Evolutionary conservation across 2,888 invertebrate genomes (phyloP).

Genomic region (Antitype chi): DNA sequence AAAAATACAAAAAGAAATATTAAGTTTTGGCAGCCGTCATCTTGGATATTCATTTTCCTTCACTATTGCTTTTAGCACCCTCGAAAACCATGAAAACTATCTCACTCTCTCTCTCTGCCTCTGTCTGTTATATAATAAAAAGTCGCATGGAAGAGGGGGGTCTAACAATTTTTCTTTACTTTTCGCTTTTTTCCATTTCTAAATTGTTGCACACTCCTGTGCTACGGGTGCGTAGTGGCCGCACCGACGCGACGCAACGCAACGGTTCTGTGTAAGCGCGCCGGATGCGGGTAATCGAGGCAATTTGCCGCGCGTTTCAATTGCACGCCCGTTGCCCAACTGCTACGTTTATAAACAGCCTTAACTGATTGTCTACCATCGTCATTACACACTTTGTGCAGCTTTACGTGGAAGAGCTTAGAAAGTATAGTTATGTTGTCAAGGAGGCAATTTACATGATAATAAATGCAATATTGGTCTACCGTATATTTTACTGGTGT

Average conservation of each 20-base stretch:
- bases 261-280: slow-evolving; percentile 77
- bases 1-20: too few relatives aligned
- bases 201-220: slow-evolving; percentile 52
- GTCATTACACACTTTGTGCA: slow-evolving; percentile 35
- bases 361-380: slow-evolving; percentile 38
- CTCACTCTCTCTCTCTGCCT: too few relatives aligned
- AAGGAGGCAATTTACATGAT: not conserved
- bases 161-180: too few relatives aligned
- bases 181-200: not conserved
- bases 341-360: slow-evolving; percentile 52
- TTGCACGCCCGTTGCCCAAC: slow-evolving; percentile 65
- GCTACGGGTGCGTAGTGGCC: slow-evolving; percentile 30
- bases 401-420: slow-evolving; percentile 35
- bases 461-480: not conserved
- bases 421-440: slow-evolving; percentile 24
- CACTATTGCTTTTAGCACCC: too few relatives aligned
- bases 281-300: slow-evolving; percentile 77
- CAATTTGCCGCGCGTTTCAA: slow-evolving; percentile 74
- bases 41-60: too few relatives aligned
- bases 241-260: slow-evolving; percentile 30
- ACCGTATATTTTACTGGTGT: not conserved
- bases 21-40: too few relatives aligned
- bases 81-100: too few relatives aligned
- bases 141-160: too few relatives aligned
- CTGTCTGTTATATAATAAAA: too few relatives aligned